Evolutionary conservation across 2,888 invertebrate species (phyloP).

Genomic region (Leucophenga maculata): DNA sequence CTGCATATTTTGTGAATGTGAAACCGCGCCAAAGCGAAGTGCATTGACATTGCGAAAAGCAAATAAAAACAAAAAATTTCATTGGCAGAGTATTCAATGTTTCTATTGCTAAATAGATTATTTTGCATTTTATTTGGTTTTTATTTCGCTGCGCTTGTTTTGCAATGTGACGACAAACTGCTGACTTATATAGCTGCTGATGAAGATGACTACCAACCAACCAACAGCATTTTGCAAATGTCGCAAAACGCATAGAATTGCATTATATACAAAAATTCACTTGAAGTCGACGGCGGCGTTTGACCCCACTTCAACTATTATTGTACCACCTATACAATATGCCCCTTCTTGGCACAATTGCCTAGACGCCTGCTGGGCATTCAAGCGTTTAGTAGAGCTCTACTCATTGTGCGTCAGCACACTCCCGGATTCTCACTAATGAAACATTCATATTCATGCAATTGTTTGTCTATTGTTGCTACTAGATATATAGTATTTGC

Average conservation of each 20-base stretch:
- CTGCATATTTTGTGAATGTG: not conserved
- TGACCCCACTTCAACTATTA: too few relatives aligned
- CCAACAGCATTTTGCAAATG: too few relatives aligned
- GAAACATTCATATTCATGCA: constrained; percentile 20
- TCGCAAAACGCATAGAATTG: too few relatives aligned
- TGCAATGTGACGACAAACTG: constrained; percentile 43
- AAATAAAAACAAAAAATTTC: not conserved
- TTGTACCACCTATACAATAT: too few relatives aligned
- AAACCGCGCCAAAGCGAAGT: not conserved
- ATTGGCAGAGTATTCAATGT: not conserved
- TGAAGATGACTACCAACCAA: too few relatives aligned
- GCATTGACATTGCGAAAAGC: not conserved
- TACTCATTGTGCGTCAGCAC: constrained; percentile 3
- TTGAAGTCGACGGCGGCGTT: too few relatives aligned
- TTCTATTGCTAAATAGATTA: too few relatives aligned
- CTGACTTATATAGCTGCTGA: constrained; percentile 32
- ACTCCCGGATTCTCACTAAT: not conserved
- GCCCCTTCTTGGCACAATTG: too few relatives aligned
- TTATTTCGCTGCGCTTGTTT: constrained; percentile 51
- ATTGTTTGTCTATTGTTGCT: constrained; percentile 16
- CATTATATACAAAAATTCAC: not conserved
- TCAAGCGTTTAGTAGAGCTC: not conserved
- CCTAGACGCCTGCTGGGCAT: not conserved
- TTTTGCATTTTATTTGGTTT: too few relatives aligned
- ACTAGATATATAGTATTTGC: too few relatives aligned